Percentiles rank a stretch among this genome's conserved stretches.
Evolutionary conservation across 2,113 vertebrate species (phyloP).

Genomic region (Gymnogyps californianus): DNA sequence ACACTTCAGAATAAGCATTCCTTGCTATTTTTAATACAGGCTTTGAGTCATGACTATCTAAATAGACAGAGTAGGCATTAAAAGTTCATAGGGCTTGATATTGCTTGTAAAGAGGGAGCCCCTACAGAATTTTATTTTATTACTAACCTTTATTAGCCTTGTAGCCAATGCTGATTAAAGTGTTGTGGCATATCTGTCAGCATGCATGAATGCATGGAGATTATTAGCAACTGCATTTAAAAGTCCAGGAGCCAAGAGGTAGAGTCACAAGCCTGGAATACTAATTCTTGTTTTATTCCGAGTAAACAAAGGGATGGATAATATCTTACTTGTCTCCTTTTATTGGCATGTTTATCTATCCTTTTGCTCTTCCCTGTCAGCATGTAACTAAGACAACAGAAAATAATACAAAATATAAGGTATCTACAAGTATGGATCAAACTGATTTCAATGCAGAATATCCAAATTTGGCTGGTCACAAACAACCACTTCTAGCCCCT

Average conservation of each 20-base stretch:
- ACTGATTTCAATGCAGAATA: background rate
- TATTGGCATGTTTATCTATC: conserved; percentile 29
- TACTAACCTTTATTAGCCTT: conserved; percentile 73
- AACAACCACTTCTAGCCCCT: background rate
- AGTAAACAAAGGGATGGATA: background rate
- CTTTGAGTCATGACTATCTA: conserved; percentile 73
- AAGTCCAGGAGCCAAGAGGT: conserved; percentile 66
- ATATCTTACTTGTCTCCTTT: conserved; percentile 1
- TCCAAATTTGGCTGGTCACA: background rate
- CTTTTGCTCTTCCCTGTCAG: background rate
- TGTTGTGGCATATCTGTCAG: conserved; percentile 64
- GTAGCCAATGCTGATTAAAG: conserved; percentile 68
- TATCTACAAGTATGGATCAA: background rate
- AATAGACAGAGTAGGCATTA: conserved; percentile 71
- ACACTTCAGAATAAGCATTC: conserved; percentile 72
- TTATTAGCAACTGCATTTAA: conserved; percentile 73
- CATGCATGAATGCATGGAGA: conserved; percentile 61
- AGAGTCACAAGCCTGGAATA: conserved; percentile 58
- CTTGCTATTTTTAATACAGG: conserved; percentile 67
- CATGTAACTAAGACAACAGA: background rate
- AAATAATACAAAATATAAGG: conserved; percentile 10
- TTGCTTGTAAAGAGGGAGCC: conserved; percentile 65
- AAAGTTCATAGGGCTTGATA: conserved; percentile 75
- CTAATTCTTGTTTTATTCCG: conserved; percentile 44
- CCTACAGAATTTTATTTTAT: conserved; percentile 72